These are phyloP conservation scores for Tridacna gigas DNA, from an alignment of 2,888 invertebrate species.

Conservation along the genomic window DNA sequence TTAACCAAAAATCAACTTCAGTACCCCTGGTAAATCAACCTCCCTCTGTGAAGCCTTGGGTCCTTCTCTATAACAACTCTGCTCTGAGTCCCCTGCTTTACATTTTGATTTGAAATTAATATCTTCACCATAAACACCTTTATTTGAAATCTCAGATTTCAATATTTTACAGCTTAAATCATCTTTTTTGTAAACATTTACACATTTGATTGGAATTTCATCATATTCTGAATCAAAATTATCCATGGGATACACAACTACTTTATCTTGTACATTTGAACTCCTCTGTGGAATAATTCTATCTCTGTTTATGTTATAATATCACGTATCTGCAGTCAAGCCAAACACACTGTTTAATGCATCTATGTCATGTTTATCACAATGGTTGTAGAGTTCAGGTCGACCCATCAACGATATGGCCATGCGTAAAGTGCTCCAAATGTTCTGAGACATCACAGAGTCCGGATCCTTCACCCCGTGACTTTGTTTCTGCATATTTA, in stretches of 20 bases:
- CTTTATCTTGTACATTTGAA: too few relatives aligned
- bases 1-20: constrained; percentile 37
- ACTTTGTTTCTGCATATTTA: constrained; percentile 94
- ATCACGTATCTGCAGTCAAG: constrained; percentile 69
- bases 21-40: constrained; percentile 6
- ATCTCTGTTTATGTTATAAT: background rate
- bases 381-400: constrained; percentile 86
- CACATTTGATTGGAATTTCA: too few relatives aligned
- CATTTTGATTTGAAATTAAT: too few relatives aligned
- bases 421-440: constrained; percentile 97
- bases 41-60: background rate
- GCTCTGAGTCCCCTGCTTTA: too few relatives aligned
- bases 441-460: constrained; percentile 92
- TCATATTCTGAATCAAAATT: too few relatives aligned
- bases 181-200: too few relatives aligned
- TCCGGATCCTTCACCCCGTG: constrained; percentile 86
- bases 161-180: too few relatives aligned
- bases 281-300: too few relatives aligned
- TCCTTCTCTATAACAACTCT: too few relatives aligned
- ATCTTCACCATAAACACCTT: too few relatives aligned
- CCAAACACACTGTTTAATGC: constrained; percentile 83
- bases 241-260: too few relatives aligned
- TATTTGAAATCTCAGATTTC: too few relatives aligned
- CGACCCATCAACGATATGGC: constrained; percentile 91
- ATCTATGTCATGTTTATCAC: constrained; percentile 86